Base-by-base conservation (phyloP, 2,888 invertebrate species). In the Synergus umbraculus region DNA sequence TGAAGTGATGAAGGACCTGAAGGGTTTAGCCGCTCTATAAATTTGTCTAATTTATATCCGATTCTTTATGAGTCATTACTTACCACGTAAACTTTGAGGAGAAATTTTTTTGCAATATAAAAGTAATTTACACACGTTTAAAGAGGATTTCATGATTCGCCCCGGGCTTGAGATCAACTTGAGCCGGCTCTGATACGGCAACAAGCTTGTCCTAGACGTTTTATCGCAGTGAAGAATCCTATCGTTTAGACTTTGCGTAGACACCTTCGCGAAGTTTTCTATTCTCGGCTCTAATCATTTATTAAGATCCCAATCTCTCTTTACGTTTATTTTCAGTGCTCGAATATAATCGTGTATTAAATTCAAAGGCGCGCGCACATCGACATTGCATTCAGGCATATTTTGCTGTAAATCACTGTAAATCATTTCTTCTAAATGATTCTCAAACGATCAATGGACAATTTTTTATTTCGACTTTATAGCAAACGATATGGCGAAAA, bases 111-210 rank as follows among this genome's bases (percentile, higher is more conserved):
- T 41, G n/a, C 73, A 49, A 54, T n/a, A 73, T 54, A 54, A 73
- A 54, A 73, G 54, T 73, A 54, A 73, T 73, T 73, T 73, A 73
- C 37, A 73, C n/a, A 37, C 73, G 49, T 54, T 54, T 73, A 54
- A 73, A 49, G 49, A 37, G 73, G n/a, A 73, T 73, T 73, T 73
- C 54, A 73, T 73, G 15, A 73, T 41, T 73, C 54, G 73, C 54
- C 29, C 10, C 37, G 54, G 37, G 73, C 73, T 49, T 54, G n/a
- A 37, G 73, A 73, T 73, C 37, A 37, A 49, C 73, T 73, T 46
- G 54, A 29, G 73, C 46, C 49, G 49, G 12, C 69, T 49, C 49
- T 69, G 69, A 60, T 22, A 60, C 22, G 12, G 46, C 46, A 44
- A 69, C 46, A 69, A 46, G 13, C 63, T 63, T 63, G 29, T 66